Conservation (phyloP, 2,113 vertebrate species). For the Ariopsis seemanni region DNA sequence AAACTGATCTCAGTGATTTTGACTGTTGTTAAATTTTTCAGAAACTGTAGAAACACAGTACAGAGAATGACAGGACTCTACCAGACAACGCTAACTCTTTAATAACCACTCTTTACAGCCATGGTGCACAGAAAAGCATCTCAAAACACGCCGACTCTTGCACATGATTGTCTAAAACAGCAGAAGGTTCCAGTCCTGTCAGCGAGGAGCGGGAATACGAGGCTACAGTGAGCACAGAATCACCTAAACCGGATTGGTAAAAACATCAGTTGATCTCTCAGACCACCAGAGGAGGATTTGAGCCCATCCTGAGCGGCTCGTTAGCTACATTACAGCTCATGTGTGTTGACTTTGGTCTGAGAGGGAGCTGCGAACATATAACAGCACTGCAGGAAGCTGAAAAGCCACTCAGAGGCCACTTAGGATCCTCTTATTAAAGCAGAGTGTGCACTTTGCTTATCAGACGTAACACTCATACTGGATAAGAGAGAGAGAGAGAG, state of each 20-base stretch:
- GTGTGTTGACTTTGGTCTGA: not conserved
- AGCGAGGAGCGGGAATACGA: not conserved
- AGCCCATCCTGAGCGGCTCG: not conserved
- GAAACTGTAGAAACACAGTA: no score
- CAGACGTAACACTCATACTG: not conserved
- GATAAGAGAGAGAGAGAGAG: not conserved
- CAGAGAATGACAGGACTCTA: no score
- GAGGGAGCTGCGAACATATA: conserved; percentile 41
- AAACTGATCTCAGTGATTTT: not conserved
- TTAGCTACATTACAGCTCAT: not conserved
- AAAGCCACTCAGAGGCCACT: conserved; percentile 59
- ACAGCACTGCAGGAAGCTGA: conserved; percentile 38
- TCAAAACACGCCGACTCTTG: not conserved
- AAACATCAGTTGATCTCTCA: not conserved
- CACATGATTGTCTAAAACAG: not conserved
- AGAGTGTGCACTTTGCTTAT: conserved; percentile 39
- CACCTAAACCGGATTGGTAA: not conserved
- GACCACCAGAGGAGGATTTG: not conserved
- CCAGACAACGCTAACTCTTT: not conserved
- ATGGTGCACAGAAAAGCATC: not conserved
- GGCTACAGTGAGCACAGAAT: not conserved
- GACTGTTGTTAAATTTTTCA: not conserved
- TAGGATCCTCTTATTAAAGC: conserved; percentile 53
- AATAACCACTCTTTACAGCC: not conserved
- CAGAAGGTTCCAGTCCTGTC: not conserved